Conservation (phyloP, 2,113 vertebrate genomes). For the Anarrhichthys ocellatus region DNA sequence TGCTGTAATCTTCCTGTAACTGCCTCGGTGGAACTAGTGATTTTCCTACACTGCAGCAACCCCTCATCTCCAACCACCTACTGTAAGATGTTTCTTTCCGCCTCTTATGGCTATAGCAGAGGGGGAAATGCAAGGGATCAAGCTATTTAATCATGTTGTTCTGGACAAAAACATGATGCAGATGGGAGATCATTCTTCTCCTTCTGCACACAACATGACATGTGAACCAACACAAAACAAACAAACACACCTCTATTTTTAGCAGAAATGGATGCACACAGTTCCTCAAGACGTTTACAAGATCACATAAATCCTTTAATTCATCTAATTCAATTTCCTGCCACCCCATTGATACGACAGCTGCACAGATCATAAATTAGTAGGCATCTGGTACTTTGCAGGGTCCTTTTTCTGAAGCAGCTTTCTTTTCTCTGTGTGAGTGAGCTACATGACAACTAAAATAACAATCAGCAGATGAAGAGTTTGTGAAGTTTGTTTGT, state of each 20-base stretch:
- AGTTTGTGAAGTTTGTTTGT: slow-evolving; percentile 35
- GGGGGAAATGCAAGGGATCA: not conserved
- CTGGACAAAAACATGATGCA: slow-evolving; percentile 6
- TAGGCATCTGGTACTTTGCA: slow-evolving; percentile 39
- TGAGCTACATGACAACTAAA: slow-evolving; percentile 22
- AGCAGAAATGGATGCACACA: slow-evolving; percentile 14
- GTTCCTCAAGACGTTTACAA: slow-evolving; percentile 48
- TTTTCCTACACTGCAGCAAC: slow-evolving; percentile 48
- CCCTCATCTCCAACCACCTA: slow-evolving; percentile 49
- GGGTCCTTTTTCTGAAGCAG: slow-evolving; percentile 1
- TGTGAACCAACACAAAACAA: not conserved
- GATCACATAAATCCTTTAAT: slow-evolving; percentile 49
- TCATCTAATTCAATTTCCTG: slow-evolving; percentile 53
- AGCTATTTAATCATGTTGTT: slow-evolving; percentile 3
- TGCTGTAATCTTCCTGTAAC: slow-evolving; percentile 74
- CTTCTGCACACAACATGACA: not conserved
- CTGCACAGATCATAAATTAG: slow-evolving; percentile 40
- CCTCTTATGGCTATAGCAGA: slow-evolving; percentile 10
- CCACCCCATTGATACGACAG: not conserved
- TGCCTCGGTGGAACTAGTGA: slow-evolving; percentile 61
- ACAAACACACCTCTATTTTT: slow-evolving; percentile 7
- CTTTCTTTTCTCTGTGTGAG: slow-evolving; percentile 25
- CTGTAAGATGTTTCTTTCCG: slow-evolving; percentile 22
- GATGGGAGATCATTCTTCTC: not conserved
- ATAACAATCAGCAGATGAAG: slow-evolving; percentile 31